Evolutionary conservation across 2,888 invertebrate species (phyloP).

Genomic region (Chelonus formosanus): DNA sequence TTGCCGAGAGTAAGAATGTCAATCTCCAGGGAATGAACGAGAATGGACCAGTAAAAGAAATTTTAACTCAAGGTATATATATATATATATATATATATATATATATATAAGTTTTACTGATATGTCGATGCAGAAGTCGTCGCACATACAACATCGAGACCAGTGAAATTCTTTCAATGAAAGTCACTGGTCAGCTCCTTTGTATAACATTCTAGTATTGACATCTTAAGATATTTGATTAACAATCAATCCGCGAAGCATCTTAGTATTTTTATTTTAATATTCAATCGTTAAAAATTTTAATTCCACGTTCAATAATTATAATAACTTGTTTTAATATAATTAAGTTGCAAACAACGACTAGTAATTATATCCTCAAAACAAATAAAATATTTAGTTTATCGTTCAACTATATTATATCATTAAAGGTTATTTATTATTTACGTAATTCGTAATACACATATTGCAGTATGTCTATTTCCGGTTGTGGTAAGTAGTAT

Average conservation of each 20-base stretch:
- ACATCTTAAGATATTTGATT: slow-evolving; percentile 20
- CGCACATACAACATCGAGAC: slow-evolving; percentile 25
- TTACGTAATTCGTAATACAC: too few relatives aligned
- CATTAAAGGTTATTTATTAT: too few relatives aligned
- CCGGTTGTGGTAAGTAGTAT: too few relatives aligned
- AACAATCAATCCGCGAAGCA: not conserved
- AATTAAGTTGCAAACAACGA: too few relatives aligned
- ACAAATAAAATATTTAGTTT: too few relatives aligned
- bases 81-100: slow-evolving; percentile 10
- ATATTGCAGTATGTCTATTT: too few relatives aligned
- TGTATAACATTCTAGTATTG: slow-evolving; percentile 32
- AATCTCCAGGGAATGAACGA: slow-evolving; percentile 58
- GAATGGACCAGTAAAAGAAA: slow-evolving; percentile 53
- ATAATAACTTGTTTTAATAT: too few relatives aligned
- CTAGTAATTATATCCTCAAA: too few relatives aligned
- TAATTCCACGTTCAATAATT: too few relatives aligned
- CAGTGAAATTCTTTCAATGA: slow-evolving; percentile 44
- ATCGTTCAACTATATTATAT: too few relatives aligned
- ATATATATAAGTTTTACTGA: not conserved
- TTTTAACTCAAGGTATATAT: slow-evolving; percentile 55
- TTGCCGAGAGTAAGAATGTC: slow-evolving; percentile 49
- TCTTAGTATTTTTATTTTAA: too few relatives aligned
- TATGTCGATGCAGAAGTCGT: not conserved
- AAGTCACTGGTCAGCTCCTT: slow-evolving; percentile 35
- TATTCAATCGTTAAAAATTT: too few relatives aligned